Evolutionary conservation across 92 coral and sea anemone species (phyloP), one percentile per base, ranked within the genome.

Genomic region (Heteractis magnifica): DNA sequence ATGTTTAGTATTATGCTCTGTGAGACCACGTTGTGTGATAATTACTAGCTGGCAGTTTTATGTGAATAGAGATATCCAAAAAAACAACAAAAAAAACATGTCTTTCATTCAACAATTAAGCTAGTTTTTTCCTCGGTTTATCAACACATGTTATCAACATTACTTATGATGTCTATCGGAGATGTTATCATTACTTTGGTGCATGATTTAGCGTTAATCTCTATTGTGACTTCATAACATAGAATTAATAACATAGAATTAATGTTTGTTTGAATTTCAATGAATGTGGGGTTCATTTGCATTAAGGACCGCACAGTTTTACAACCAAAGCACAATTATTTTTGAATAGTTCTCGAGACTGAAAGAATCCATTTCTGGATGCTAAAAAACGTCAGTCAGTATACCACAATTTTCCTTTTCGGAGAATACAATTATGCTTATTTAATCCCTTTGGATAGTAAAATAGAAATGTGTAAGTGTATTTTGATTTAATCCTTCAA

Each of bases 11-110:
- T 5, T 5, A 23, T 48, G 70, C 76, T 71, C 84, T 10, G 77
- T 65, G 73, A 68, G 84, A 77, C 77, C 52, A 56, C 68, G 34
- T 70, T 68, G 51, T 70, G 59, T 48, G 6, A 68, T 21, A 6
- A 68, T 64, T 64, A 26, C 23, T 26, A 68, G 13, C 44, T 34
- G 44, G 44, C 76, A 65, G 65, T 65, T 64, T 19, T 60, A 21
- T 80, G 18, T 68, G 77, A 81, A 81, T 68, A 68, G 65, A 52
- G 50, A 81, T 51, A 52, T 68, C 77, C 70, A 81, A 68, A 14
- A 14, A 68, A 68, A 68, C 1, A 21, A 81, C 76, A 62, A 51
- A 77, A 51, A 77, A 53, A 11, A 19, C 72, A 19, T 41, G 53
- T 78, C 72, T 71, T 51, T 78, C 26, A 50, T 56, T 72, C 77